Conservation (phyloP, 2,797 vertebrate species). For the Morelia viridis region DNA sequence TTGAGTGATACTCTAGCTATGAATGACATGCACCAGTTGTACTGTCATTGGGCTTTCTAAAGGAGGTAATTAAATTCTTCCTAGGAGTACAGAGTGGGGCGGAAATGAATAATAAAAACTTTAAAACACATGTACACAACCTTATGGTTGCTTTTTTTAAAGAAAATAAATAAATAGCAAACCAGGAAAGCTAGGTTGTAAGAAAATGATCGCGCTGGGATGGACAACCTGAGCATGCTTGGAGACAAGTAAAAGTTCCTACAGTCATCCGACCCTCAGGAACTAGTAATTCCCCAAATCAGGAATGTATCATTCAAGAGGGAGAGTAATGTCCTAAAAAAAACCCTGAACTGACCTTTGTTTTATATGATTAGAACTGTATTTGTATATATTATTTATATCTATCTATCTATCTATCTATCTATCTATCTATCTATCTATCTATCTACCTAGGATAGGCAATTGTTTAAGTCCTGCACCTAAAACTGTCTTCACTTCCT, state of each 20-base stretch:
- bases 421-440: no score
- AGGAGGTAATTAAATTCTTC: constrained; percentile 72
- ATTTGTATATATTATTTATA: neutral
- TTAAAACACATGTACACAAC: constrained; percentile 30
- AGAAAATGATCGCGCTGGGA: no score
- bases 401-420: no score
- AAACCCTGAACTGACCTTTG: no score
- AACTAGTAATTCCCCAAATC: neutral
- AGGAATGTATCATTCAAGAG: no score
- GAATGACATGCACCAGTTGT: constrained; percentile 68
- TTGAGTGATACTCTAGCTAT: constrained; percentile 70
- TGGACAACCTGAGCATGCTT: neutral
- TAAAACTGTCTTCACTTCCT: neutral
- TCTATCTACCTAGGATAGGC: neutral
- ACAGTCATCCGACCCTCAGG: neutral
- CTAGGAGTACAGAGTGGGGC: constrained; percentile 24
- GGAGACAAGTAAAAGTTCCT: neutral
- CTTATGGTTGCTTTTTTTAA: neutral
- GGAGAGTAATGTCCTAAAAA: no score
- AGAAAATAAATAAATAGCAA: neutral
- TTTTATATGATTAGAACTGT: no score
- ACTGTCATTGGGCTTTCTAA: constrained; percentile 61
- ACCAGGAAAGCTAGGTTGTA: neutral
- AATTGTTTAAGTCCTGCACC: neutral
- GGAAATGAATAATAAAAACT: constrained; percentile 19